Conservation (phyloP, 2,888 invertebrate species). For the Plutella xylostella region DNA sequence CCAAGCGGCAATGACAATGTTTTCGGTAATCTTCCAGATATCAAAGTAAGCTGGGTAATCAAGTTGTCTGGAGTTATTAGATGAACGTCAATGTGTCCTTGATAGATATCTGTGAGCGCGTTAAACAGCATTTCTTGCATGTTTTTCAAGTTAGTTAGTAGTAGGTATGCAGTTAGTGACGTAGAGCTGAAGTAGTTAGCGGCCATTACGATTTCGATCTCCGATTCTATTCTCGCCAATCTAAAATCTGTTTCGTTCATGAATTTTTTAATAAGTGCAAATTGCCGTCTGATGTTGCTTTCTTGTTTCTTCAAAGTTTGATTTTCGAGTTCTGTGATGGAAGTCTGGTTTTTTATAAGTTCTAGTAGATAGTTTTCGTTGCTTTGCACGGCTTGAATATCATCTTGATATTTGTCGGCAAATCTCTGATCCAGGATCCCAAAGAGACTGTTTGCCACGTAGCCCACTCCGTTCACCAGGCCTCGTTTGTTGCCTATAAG, state of each 20-base stretch:
- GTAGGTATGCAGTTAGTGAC: constrained; percentile 7
- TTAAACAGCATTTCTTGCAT: constrained; percentile 15
- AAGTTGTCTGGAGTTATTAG: background rate
- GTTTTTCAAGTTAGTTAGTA: constrained; percentile 9
- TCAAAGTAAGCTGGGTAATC: background rate
- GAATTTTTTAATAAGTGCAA: background rate
- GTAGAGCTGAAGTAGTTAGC: constrained; percentile 12
- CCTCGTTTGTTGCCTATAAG: background rate
- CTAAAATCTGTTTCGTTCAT: background rate
- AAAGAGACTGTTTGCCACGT: background rate
- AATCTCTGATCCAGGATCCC: background rate
- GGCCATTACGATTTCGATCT: constrained; percentile 1
- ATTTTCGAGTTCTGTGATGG: background rate
- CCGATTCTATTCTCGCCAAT: background rate
- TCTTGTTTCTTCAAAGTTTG: background rate
- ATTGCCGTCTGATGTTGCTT: constrained; percentile 20
- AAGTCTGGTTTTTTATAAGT: background rate
- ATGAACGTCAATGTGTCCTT: background rate
- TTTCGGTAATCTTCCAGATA: background rate
- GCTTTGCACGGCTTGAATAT: background rate
- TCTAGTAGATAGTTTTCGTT: background rate
- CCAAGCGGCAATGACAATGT: background rate
- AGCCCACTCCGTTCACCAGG: background rate
- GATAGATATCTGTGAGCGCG: background rate
- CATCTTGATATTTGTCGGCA: background rate